Percentiles rank a stretch among this genome's conserved stretches.
Conservation (phyloP, 1,140 invertebrate genomes). For the Papilio polytes region DNA sequence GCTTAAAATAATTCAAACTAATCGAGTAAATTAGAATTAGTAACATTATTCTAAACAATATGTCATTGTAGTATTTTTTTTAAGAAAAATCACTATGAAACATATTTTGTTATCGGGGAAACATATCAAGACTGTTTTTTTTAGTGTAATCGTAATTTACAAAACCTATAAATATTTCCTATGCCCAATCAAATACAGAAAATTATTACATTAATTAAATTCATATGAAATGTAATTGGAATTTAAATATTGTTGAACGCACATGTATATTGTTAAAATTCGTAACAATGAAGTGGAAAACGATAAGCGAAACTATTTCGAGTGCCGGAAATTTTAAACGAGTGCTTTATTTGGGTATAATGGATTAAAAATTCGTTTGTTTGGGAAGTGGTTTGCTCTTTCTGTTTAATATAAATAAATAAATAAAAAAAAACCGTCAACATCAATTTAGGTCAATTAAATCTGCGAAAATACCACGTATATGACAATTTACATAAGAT, state of each 20-base stretch:
- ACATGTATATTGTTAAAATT: slow-evolving; percentile 23
- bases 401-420: neutral
- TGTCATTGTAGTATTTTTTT: too few species aligned
- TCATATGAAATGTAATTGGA: slow-evolving; percentile 11
- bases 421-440: neutral
- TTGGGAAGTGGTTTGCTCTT: neutral
- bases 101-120: neutral
- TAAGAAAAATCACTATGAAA: neutral
- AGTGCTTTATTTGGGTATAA: slow-evolving; percentile 22
- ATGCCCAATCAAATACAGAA: neutral
- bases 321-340: slow-evolving; percentile 26
- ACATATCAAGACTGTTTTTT: too few species aligned
- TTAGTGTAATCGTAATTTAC: neutral
- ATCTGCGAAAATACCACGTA: neutral
- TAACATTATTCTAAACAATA: too few species aligned
- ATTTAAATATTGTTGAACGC: slow-evolving; percentile 5
- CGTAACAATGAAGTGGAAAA: slow-evolving; percentile 29
- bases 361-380: slow-evolving; percentile 16
- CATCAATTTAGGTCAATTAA: neutral
- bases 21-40: too few species aligned
- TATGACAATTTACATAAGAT: neutral
- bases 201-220: neutral
- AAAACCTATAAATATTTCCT: neutral
- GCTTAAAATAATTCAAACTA: too few species aligned
- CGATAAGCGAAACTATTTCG: slow-evolving; percentile 34